These are phyloP conservation scores for Drosophila falleni DNA, from an alignment of 2,888 invertebrate species.

Conservation along the genomic window DNA sequence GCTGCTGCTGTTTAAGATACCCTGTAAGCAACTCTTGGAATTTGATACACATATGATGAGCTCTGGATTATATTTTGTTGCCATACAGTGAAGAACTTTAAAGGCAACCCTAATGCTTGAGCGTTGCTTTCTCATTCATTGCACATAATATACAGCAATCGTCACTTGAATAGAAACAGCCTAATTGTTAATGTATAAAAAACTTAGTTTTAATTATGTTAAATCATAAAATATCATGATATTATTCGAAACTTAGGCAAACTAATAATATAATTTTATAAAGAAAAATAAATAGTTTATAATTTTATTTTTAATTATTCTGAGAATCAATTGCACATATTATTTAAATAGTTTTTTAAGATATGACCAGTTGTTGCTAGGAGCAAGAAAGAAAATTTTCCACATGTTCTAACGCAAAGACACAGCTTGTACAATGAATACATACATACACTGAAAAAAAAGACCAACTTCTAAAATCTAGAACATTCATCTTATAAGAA, in stretches of 20 bases:
- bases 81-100: slow-evolving; percentile 12
- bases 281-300: too few species aligned
- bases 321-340: neutral
- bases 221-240: neutral
- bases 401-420: slow-evolving; percentile 17
- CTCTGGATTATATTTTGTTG: neutral
- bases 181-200: neutral
- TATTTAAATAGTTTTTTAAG: neutral
- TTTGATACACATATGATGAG: neutral
- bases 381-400: neutral
- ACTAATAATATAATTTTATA: too few species aligned
- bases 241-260: too few species aligned
- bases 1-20: slow-evolving; percentile 8
- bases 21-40: neutral
- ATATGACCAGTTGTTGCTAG: neutral
- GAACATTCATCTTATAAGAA: too few species aligned
- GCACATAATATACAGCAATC: neutral
- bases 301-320: too few species aligned
- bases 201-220: neutral
- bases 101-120: neutral
- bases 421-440: neutral
- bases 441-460: too few species aligned
- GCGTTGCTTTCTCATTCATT: neutral
- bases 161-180: neutral
- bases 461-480: too few species aligned